Conservation (phyloP, 23 tunicate species). For the Trididemnum miniatum region DNA sequence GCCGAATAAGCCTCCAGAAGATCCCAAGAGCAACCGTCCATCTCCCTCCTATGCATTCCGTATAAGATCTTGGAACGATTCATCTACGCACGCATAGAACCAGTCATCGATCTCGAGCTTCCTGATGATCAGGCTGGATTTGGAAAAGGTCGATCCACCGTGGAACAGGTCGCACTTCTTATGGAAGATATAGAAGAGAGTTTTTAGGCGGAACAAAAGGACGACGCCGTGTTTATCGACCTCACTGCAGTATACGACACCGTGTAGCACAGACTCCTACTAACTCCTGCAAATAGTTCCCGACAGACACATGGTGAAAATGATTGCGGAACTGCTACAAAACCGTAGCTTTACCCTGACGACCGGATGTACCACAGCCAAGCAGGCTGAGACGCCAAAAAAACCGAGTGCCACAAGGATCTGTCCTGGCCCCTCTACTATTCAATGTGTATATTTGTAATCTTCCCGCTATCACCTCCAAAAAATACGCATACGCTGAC, state of each 20-base stretch:
- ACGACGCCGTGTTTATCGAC: background rate
- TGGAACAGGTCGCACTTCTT: no score
- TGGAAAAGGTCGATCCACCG: no score
- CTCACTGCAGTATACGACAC: slow-evolving; percentile 10
- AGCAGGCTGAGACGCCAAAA: slow-evolving; percentile 16
- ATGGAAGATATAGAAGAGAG: background rate
- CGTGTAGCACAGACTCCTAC: background rate
- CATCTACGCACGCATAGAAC: no score
- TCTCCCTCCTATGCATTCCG: no score
- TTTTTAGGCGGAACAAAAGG: background rate
- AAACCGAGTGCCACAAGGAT: background rate
- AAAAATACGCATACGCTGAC: background rate
- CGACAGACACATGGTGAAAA: background rate
- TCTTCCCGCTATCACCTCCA: background rate
- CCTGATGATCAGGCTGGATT: no score
- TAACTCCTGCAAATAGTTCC: background rate
- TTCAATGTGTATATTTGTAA: background rate
- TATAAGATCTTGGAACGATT: no score
- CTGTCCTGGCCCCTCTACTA: background rate
- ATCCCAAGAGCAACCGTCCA: no score
- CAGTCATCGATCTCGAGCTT: no score
- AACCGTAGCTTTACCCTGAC: background rate
- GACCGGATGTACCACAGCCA: background rate
- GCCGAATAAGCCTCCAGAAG: no score
- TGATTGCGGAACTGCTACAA: background rate